phyloP scores from a whole-genome alignment of 92 coral and sea anemone species.

The Epizoanthus fatuus region DNA sequence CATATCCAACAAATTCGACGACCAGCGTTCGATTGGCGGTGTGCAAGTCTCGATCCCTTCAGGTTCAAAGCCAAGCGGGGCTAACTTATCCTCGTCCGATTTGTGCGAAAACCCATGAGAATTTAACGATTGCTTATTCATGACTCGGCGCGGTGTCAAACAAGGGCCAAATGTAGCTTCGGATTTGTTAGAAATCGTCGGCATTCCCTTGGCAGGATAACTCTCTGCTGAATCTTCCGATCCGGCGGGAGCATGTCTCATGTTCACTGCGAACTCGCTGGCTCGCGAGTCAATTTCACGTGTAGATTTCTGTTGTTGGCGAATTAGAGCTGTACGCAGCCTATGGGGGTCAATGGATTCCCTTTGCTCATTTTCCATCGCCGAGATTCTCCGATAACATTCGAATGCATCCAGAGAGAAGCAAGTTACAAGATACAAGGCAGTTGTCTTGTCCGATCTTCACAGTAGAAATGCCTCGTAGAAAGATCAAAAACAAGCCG shows the following conservation, averaged over 20 bases:
- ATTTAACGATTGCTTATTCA: slow-evolving; percentile 68
- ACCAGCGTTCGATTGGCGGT: slow-evolving; percentile 91
- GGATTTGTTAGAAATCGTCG: slow-evolving; percentile 52
- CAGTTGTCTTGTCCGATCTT: slow-evolving; percentile 84
- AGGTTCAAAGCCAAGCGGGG: slow-evolving; percentile 98
- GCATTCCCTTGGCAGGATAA: slow-evolving; percentile 71
- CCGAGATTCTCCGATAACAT: slow-evolving; percentile 56
- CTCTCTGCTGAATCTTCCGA: slow-evolving; percentile 89
- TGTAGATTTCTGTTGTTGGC: slow-evolving; percentile 81
- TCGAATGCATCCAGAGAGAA: slow-evolving; percentile 80
- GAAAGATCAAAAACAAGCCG: slow-evolving; percentile 96
- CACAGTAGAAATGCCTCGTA: slow-evolving; percentile 89
- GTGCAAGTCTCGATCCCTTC: slow-evolving; percentile 96
- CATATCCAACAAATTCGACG: slow-evolving; percentile 76
- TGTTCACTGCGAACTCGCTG: slow-evolving; percentile 69
- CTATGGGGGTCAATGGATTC: slow-evolving; percentile 49
- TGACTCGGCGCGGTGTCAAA: slow-evolving; percentile 85
- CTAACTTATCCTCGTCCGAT: slow-evolving; percentile 87
- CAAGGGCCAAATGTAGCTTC: slow-evolving; percentile 72
- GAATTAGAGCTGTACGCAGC: slow-evolving; percentile 51
- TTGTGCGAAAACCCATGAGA: slow-evolving; percentile 68
- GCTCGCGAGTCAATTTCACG: slow-evolving; percentile 80
- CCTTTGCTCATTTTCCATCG: slow-evolving; percentile 78
- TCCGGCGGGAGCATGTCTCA: slow-evolving; percentile 98
- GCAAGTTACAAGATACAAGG: slow-evolving; percentile 69